Evolutionary conservation across 1,140 invertebrate species (phyloP).

Genomic region (honey bee (Apis mellifera)): Amel_HAv3.1 CM009938.2:6803501-6804000

Average conservation of each 20-base stretch:
- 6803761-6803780: neutral
- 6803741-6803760: conserved; percentile 21
- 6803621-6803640: conserved; percentile 37
- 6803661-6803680: conserved; percentile 27
- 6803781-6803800: neutral
- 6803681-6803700: conserved; percentile 8
- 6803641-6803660: conserved; percentile 22
- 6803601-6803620: neutral
- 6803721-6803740: neutral
- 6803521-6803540: no score
- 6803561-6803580: neutral
- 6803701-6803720: conserved; percentile 4
- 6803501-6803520: no score
- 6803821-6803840: neutral
- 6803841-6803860: neutral
- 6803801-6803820: neutral
- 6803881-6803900: neutral
- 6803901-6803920: neutral
- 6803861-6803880: neutral
- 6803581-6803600: neutral
- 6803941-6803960: no score
- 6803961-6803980: no score
- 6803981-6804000: no score
- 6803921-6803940: no score
- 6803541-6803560: neutral